These are phyloP conservation scores for Candidula unifasciata DNA, from an alignment of 2,888 invertebrate species.

Conservation along the genomic window DNA sequence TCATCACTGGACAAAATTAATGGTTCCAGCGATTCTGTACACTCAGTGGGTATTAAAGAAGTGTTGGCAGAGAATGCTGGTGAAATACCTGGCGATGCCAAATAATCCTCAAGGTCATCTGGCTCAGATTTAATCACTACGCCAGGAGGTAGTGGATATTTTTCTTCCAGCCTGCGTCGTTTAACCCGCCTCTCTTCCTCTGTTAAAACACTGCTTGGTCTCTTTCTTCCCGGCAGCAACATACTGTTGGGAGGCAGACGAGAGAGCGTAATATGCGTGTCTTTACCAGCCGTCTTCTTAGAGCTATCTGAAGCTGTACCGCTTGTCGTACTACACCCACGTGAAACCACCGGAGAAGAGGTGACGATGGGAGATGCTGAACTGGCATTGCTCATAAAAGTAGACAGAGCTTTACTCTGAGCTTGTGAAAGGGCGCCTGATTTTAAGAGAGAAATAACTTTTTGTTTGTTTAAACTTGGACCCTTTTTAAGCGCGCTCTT, in stretches of 20 bases:
- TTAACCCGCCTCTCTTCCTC: conserved; percentile 14
- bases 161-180: conserved; percentile 40
- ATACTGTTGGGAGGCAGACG: conserved; percentile 19
- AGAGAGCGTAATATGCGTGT: neutral
- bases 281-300: neutral
- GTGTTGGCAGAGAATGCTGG: neutral
- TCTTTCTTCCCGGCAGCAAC: conserved; percentile 9
- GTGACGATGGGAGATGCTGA: neutral
- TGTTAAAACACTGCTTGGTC: neutral
- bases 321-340: too few relatives aligned
- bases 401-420: neutral
- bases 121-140: conserved; percentile 48
- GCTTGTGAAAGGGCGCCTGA: neutral
- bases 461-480: neutral
- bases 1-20: neutral
- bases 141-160: conserved; percentile 50
- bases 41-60: neutral
- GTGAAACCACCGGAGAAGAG: neutral
- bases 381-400: neutral
- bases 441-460: neutral
- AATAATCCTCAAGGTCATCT: conserved; percentile 2
- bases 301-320: neutral
- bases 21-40: neutral
- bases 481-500: neutral
- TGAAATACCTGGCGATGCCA: neutral